Evolutionary conservation across 2,113 vertebrate species (phyloP).

Genomic region (Sitta europaea): DNA sequence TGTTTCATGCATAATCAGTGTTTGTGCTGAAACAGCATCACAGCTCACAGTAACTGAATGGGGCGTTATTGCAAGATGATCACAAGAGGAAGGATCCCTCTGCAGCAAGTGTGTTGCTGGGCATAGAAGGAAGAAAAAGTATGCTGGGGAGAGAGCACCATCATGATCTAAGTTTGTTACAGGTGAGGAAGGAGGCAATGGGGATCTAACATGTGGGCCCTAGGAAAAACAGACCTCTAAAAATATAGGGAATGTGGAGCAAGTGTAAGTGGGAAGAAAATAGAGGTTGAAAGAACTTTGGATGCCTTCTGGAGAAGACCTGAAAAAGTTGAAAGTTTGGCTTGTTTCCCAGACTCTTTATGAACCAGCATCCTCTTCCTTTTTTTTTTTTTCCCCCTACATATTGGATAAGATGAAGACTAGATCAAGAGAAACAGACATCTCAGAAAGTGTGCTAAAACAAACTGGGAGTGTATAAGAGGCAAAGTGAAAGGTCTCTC

Average conservation of each 20-base stretch:
- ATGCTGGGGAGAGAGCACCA: not conserved
- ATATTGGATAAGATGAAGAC: not conserved
- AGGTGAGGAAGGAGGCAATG: not conserved
- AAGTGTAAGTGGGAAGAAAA: not conserved
- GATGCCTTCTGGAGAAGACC: slow-evolving; percentile 33
- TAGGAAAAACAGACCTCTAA: not conserved
- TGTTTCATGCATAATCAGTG: not conserved
- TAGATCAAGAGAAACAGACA: not conserved
- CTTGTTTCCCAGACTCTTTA: not conserved
- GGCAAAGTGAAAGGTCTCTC: not conserved
- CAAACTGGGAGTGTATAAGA: not conserved
- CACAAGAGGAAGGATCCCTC: not conserved
- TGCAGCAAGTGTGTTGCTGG: not conserved
- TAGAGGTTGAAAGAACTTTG: not conserved
- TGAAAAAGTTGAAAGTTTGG: not conserved
- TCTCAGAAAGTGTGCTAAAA: not conserved
- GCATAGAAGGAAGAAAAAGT: not conserved
- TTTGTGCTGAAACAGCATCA: not conserved
- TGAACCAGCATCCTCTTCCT: not conserved
- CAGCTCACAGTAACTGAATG: not conserved
- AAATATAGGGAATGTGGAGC: not conserved
- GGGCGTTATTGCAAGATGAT: not conserved
- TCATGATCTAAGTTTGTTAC: not conserved
- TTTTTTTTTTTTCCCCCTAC: not conserved
- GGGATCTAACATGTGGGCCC: not conserved